Evolutionary conservation across 2,113 vertebrate genomes (phyloP).

Genomic region (Mus spicilegus): DNA sequence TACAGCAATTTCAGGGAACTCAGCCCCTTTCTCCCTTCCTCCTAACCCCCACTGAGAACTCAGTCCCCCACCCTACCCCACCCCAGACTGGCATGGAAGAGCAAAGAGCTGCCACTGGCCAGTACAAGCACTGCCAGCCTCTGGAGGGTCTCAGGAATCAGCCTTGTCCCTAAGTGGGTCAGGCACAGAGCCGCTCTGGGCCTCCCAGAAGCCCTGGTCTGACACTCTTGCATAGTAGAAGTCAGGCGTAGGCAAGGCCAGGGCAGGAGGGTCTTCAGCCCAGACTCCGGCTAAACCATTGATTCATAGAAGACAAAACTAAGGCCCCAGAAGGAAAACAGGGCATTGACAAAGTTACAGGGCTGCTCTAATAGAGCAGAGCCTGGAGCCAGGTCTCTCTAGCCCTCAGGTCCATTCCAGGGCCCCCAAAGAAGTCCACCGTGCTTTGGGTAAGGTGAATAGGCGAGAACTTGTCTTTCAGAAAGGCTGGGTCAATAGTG

Average conservation of each 20-base stretch:
- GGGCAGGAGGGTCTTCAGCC: neutral
- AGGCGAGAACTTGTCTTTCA: neutral
- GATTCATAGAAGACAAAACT: neutral
- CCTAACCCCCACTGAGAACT: neutral
- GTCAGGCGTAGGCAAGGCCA: fast-evolving
- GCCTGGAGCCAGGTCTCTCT: neutral
- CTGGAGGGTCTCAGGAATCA: neutral
- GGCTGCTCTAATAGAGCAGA: neutral
- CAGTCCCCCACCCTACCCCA: too few species aligned
- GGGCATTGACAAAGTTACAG: neutral
- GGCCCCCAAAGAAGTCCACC: neutral
- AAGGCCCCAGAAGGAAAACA: neutral
- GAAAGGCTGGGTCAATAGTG: neutral
- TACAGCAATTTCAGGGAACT: neutral
- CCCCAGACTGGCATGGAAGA: neutral
- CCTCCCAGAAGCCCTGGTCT: neutral
- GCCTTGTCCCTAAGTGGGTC: neutral
- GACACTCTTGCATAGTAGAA: neutral
- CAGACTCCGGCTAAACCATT: neutral
- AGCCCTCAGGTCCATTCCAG: neutral
- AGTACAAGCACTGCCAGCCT: fast-evolving
- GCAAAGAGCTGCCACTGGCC: neutral
- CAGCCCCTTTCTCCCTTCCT: neutral
- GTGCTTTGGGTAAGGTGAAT: neutral
- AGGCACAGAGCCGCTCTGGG: neutral